Evolutionary conservation across 2,888 invertebrate genomes (phyloP).

Genomic region (Caenorhabditis imperialis): DNA sequence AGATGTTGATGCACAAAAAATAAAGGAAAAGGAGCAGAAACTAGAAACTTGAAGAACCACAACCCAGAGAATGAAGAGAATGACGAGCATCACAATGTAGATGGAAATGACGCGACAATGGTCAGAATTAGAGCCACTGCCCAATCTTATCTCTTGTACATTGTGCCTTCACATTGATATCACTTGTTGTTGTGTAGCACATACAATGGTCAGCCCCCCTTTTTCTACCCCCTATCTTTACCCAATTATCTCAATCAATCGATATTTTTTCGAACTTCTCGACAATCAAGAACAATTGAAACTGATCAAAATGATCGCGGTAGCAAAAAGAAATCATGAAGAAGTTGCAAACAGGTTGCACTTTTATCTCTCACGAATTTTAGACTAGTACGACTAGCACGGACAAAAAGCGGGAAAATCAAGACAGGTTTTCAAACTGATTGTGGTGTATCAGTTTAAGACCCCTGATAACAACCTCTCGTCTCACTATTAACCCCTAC

Average conservation of each 20-base stretch:
- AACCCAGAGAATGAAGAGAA: not conserved
- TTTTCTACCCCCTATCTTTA: too few species aligned
- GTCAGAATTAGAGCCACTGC: constrained; percentile 10
- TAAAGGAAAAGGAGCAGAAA: not conserved
- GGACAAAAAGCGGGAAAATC: constrained; percentile 47
- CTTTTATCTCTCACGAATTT: constrained; percentile 35
- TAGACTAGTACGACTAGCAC: constrained; percentile 19
- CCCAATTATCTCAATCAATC: constrained; percentile 3
- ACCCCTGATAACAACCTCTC: too few species aligned
- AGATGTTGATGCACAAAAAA: too few species aligned
- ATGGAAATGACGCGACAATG: constrained; percentile 3
- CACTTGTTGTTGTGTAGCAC: constrained; percentile 38
- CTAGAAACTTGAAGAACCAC: not conserved
- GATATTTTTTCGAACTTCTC: constrained; percentile 5
- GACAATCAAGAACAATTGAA: too few species aligned
- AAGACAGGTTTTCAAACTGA: constrained; percentile 41
- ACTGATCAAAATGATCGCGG: too few species aligned
- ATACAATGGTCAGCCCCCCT: constrained; percentile 14
- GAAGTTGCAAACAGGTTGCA: constrained; percentile 15
- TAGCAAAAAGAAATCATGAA: not conserved
- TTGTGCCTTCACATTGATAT: constrained; percentile 35
- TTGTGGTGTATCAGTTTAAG: constrained; percentile 39
- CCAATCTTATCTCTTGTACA: constrained; percentile 46
- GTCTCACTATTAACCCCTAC: constrained; percentile 30
- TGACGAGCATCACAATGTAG: not conserved